Conservation (phyloP, 2,113 vertebrate species). For the Chionodraco myersi region DNA sequence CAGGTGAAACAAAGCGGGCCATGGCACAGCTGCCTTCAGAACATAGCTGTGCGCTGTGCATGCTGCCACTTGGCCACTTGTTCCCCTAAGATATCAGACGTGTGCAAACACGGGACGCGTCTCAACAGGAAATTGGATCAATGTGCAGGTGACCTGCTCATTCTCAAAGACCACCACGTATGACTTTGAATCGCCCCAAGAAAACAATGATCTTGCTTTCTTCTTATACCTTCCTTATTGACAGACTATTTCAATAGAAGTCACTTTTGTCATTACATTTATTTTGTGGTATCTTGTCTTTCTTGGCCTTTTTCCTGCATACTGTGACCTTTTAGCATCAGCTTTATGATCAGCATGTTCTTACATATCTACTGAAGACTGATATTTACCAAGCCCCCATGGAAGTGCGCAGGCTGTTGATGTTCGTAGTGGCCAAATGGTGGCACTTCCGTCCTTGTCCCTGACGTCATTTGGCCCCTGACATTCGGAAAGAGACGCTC, state of each 20-base stretch:
- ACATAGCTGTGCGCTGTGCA: conserved; percentile 18
- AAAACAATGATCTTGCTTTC: conserved; percentile 1
- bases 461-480: no score
- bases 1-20: conserved; percentile 55
- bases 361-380: no score
- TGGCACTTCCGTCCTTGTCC: no score
- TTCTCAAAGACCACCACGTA: neutral
- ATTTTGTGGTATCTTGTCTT: neutral
- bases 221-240: neutral
- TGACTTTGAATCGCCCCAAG: conserved; percentile 6
- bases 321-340: no score
- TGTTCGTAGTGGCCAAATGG: no score
- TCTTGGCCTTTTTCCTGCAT: neutral
- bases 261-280: neutral
- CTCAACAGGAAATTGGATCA: conserved; percentile 25
- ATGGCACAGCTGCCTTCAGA: conserved; percentile 58
- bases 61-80: conserved; percentile 33
- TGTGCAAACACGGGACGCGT: conserved; percentile 54
- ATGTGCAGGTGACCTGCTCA: conserved; percentile 30
- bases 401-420: no score
- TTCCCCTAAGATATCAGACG: conserved; percentile 39
- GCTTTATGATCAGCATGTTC: no score
- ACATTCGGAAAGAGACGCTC: no score
- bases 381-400: no score
- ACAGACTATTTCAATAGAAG: neutral